A percentile compares a stretch with the other conserved stretches of the same genome.
Evolutionary conservation across 2,888 invertebrate genomes (phyloP).

Genomic region (Erebia aethiops): DNA sequence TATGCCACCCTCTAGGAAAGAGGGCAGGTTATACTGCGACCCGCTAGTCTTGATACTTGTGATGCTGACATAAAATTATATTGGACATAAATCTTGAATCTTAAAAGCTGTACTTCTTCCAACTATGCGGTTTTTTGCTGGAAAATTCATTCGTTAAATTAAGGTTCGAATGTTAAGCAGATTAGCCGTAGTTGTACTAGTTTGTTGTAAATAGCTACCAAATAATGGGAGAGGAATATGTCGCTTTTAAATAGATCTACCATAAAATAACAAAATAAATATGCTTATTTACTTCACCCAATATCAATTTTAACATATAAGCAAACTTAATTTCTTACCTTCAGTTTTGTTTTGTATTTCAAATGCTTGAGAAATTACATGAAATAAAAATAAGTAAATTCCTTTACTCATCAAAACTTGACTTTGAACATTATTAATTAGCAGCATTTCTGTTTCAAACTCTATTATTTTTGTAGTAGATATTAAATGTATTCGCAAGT

Average conservation of each 20-base stretch:
- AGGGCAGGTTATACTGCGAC: conserved; percentile 57
- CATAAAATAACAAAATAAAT: too few relatives aligned
- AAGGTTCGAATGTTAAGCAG: too few relatives aligned
- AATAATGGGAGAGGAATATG: too few relatives aligned
- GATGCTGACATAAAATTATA: not conserved
- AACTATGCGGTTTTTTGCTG: not conserved
- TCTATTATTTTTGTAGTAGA: not conserved
- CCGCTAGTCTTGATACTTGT: conserved; percentile 57
- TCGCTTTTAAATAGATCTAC: too few relatives aligned
- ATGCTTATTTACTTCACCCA: too few relatives aligned
- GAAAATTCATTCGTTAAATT: not conserved
- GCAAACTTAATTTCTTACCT: too few relatives aligned
- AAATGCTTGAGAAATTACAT: too few relatives aligned
- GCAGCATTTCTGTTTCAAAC: not conserved
- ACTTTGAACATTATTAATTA: not conserved
- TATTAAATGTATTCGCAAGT: conserved; percentile 46
- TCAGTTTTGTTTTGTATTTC: too few relatives aligned
- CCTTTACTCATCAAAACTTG: not conserved
- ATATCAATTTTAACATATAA: too few relatives aligned
- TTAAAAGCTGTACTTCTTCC: not conserved
- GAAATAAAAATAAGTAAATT: not conserved
- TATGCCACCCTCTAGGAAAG: conserved; percentile 75
- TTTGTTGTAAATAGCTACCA: too few relatives aligned
- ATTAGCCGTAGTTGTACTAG: too few relatives aligned
- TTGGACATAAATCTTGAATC: not conserved